Base-by-base conservation (phyloP, 2,113 vertebrate genomes). In the Carassius carassius region DNA sequence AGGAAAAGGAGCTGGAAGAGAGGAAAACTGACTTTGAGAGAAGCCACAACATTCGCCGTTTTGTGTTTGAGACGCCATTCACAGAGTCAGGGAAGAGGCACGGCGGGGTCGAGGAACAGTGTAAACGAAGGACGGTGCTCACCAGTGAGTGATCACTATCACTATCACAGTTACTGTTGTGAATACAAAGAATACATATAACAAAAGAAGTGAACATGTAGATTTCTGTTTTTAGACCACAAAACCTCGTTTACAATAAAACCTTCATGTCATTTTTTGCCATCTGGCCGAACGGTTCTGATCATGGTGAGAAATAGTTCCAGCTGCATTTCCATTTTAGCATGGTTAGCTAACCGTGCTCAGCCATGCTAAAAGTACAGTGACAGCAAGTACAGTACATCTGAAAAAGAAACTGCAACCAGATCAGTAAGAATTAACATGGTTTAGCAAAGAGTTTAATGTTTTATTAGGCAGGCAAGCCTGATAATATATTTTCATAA, bases 31-130 rank as follows among this genome's bases (percentile, higher is more conserved):
- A 99, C 86, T 99, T 99, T 58, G 97, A 99, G 92, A 96, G 95
- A 85, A 97, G 95, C 88, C 98, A 99, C 87, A 99, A 99, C 90
- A 97, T 99, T 78, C 96, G 96, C 17, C 97, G 98, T 56, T 99
- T 99, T 79, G 96, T 98, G 89, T 99, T 99, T 19, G 98, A 99
- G 93, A 98, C 96, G 88, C 98, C 98, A 9, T 99, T 99, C 88
- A 99, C 98, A 0, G 95, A 96, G 83, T 93, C 95, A 0, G 98
- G 98, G 3, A 98, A 98, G 90, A 96, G 96, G 88, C 97, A 98
- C 86, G 98, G 98, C 0, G 96, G 96, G 0, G 97, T 99, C 10
- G 96, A 98, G 58, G 98, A 99, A 60, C 98, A 99, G 91, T 99
- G 97, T 81, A 99, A 99, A 56, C 92, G 97, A 0, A 91, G 97